Conservation (phyloP, 2,888 invertebrate genomes). For the Hydriomena furcata region DNA sequence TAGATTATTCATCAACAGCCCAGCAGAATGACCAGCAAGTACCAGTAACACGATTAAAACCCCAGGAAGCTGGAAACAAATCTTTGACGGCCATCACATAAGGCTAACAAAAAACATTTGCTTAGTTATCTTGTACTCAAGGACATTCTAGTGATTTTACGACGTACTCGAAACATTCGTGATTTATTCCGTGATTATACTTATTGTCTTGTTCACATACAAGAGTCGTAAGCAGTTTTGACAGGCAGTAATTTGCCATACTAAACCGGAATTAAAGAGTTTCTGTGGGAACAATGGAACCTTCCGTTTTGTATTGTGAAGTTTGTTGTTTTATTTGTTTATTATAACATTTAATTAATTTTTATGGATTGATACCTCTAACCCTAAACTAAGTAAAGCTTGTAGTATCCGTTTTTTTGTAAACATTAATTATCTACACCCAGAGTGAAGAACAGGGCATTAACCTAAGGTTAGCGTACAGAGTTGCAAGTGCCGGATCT, state of each 20-base stretch:
- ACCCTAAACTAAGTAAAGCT: too few species aligned
- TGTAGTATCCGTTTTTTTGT: neutral
- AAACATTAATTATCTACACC: too few species aligned
- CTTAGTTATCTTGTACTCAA: slow-evolving; percentile 5
- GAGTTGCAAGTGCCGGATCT: too few species aligned
- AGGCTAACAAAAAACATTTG: too few species aligned
- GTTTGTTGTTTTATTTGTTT: slow-evolving; percentile 5
- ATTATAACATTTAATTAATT: neutral
- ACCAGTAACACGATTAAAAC: neutral
- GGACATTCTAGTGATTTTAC: slow-evolving; percentile 1
- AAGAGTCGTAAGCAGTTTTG: slow-evolving; percentile 23
- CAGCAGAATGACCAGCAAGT: too few species aligned
- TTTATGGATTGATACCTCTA: too few species aligned
- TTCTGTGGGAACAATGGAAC: slow-evolving; percentile 29
- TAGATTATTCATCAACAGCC: too few species aligned
- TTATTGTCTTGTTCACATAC: slow-evolving; percentile 24
- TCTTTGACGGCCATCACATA: neutral
- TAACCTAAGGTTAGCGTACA: too few species aligned
- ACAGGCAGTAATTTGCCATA: slow-evolving; percentile 30
- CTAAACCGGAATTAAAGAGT: slow-evolving; percentile 31
- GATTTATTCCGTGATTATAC: slow-evolving; percentile 17
- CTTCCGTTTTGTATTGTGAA: slow-evolving; percentile 29
- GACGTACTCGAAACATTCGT: slow-evolving; percentile 7
- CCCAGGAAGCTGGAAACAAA: neutral
- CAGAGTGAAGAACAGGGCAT: too few species aligned